Evolutionary conservation across 2,113 vertebrate genomes (phyloP).

Genomic region (Tichodroma muraria): DNA sequence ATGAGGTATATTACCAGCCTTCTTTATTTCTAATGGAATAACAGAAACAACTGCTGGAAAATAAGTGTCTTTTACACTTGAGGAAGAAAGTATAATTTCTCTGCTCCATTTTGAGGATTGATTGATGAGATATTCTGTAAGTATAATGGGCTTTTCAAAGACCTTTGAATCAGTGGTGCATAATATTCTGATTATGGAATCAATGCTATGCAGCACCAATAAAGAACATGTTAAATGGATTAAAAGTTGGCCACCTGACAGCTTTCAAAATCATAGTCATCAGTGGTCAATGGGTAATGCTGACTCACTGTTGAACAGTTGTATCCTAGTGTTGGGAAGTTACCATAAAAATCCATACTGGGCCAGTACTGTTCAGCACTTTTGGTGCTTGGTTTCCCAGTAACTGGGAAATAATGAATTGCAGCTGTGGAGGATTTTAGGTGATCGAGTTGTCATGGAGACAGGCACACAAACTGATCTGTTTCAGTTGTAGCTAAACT

Average conservation of each 20-base stretch:
- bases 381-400: background rate
- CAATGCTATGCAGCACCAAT: background rate
- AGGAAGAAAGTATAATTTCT: background rate
- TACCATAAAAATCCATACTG: background rate
- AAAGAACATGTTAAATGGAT: background rate
- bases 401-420: background rate
- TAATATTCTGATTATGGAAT: background rate
- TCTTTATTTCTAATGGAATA: background rate
- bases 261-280: background rate
- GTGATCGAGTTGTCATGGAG: fast-evolving
- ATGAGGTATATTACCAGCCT: background rate
- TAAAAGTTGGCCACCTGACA: background rate
- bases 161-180: background rate
- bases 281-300: background rate
- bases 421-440: background rate
- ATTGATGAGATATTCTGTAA: background rate
- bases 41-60: background rate
- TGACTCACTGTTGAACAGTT: background rate
- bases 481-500: background rate
- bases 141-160: background rate
- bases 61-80: background rate
- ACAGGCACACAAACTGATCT: background rate
- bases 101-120: background rate
- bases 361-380: background rate
- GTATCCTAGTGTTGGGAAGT: background rate